A percentile compares a stretch with the other conserved stretches of the same genome.
Evolutionary conservation across 2,888 invertebrate species (phyloP).

Genomic region (Watsonalla cultraria): DNA sequence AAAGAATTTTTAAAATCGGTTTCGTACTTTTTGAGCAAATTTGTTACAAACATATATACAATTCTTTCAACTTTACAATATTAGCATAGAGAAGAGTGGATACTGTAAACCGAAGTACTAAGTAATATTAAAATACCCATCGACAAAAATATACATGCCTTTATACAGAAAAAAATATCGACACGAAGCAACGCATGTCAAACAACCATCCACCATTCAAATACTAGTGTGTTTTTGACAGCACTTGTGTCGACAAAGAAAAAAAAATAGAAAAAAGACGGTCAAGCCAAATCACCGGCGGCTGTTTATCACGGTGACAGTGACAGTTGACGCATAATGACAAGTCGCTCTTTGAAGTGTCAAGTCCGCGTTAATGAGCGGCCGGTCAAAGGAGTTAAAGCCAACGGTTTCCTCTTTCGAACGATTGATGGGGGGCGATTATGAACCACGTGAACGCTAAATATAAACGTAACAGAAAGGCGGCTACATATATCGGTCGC

Average conservation of each 20-base stretch:
- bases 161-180: background rate
- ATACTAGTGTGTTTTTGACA: conserved; percentile 40
- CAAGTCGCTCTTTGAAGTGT: conserved; percentile 58
- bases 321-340: conserved; percentile 51
- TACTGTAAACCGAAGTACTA: too few relatives aligned
- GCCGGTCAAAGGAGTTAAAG: conserved; percentile 16
- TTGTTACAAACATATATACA: too few relatives aligned
- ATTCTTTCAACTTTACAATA: too few relatives aligned
- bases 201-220: background rate
- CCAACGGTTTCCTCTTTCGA: conserved; percentile 31
- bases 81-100: too few relatives aligned
- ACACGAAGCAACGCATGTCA: conserved; percentile 4
- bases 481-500: too few relatives aligned
- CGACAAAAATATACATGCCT: too few relatives aligned
- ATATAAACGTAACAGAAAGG: too few relatives aligned
- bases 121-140: too few relatives aligned
- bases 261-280: conserved; percentile 23
- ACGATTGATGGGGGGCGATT: conserved; percentile 30
- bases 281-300: conserved; percentile 46
- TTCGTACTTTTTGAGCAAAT: too few relatives aligned
- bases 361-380: conserved; percentile 55
- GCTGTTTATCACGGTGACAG: conserved; percentile 58
- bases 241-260: conserved; percentile 46
- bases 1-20: too few relatives aligned
- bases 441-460: conserved; percentile 22